Evolutionary conservation across 2,113 vertebrate species (phyloP), one percentile per base, ranked within the genome.

Genomic region (Probosciger aterrimus): DNA sequence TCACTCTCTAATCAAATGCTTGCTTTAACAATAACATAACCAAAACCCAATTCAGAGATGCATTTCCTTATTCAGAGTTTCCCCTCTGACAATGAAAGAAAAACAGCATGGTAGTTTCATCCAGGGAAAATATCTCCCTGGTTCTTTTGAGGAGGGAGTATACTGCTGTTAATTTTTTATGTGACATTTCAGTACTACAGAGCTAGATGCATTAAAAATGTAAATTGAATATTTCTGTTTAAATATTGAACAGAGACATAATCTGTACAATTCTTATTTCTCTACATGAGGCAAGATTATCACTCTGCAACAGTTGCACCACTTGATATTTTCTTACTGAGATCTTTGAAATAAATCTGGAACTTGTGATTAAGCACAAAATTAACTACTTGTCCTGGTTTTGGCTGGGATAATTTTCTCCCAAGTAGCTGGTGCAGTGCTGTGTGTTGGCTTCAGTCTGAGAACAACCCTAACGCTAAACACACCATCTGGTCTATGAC

Each of bases 311-410:
- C 25, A 52, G 27, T 63, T 71, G 49, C 9, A 78, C 1, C 12
- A 63, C 37, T 74, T 64, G 49, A 5, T 65, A 50, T 77, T 77
- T 63, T 79, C 37, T 52, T 65, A 49, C 68, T 75, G 57, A 73
- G 35, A 86, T 55, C 27, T 85, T 52, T 84, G 39, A 82, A 69
- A 41, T 52, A 52, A 94, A 65, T 50, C 35, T 52, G 74, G 65
- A 65, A 94, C 73, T 90, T 94, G 35, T 98, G 90, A 86, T 98
- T 99, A 94, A 99, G 86, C 52, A 98, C 85, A 87, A 98, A 98
- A 46, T 96, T 97, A 57, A 98, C 78, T 15, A 35, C 33, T 35
- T 35, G 33, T 35, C 57, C 57, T 35, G 33, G 57, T 59, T 59
- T 35, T 59, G 57, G 33, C 22, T 10, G 57, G 33, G 57, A 35